Evolutionary conservation across 2,888 invertebrate genomes (phyloP).

Genomic region (Thyatira batis): DNA sequence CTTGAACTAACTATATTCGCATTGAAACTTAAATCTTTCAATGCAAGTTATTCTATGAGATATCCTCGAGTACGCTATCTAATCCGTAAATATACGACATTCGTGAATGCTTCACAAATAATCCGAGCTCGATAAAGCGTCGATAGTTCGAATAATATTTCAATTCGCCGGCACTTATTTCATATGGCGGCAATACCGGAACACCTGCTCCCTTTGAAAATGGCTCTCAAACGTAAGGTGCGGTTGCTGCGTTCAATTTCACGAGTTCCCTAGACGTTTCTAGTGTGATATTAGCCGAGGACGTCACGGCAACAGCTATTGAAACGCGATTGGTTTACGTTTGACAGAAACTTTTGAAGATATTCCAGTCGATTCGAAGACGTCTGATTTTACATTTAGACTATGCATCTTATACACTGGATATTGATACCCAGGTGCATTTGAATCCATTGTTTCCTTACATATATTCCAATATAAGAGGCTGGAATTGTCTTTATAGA

Average conservation of each 20-base stretch:
- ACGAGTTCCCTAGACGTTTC: slow-evolving; percentile 18
- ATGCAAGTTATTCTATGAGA: neutral
- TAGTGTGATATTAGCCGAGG: slow-evolving; percentile 4
- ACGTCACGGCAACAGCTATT: slow-evolving; percentile 2
- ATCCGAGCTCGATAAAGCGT: slow-evolving; percentile 41
- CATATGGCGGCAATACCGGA: slow-evolving; percentile 38
- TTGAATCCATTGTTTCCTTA: neutral
- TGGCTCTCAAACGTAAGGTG: slow-evolving; percentile 35
- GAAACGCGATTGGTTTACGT: slow-evolving; percentile 2
- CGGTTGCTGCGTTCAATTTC: slow-evolving; percentile 41
- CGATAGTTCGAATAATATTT: slow-evolving; percentile 59
- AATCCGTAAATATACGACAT: slow-evolving; percentile 14
- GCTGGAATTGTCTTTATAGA: neutral
- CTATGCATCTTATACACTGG: neutral
- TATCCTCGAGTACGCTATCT: slow-evolving; percentile 1
- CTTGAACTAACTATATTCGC: neutral
- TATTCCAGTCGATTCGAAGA: neutral
- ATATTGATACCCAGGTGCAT: neutral
- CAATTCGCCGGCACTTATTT: slow-evolving; percentile 54
- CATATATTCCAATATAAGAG: neutral
- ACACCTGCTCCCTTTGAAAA: slow-evolving; percentile 50
- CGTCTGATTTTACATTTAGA: neutral
- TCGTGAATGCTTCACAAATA: slow-evolving; percentile 31
- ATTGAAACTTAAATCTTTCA: neutral
- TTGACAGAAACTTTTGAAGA: neutral